Conservation (phyloP, 2,797 vertebrate species). For the Cryptoprocta ferox region DNA sequence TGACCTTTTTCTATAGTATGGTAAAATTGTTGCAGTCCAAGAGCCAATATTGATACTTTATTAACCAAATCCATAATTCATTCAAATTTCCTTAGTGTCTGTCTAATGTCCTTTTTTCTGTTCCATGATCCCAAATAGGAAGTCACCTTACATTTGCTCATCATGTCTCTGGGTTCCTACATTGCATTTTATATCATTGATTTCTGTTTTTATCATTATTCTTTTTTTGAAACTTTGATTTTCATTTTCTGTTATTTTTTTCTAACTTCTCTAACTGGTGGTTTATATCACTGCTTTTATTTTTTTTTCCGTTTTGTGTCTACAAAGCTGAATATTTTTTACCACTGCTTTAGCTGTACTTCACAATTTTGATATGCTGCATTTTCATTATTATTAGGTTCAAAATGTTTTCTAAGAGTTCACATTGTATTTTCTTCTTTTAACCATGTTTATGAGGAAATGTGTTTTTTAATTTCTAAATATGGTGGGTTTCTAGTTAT, state of each 20-base stretch:
- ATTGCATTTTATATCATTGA: not conserved
- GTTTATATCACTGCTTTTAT: not conserved
- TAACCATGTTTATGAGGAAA: not conserved
- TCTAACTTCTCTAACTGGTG: not conserved
- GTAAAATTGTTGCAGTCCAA: not conserved
- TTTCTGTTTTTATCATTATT: not conserved
- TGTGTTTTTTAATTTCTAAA: not conserved
- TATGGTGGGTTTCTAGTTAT: not conserved
- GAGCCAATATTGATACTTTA: not conserved
- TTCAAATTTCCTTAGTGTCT: not conserved
- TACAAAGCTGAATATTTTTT: not conserved
- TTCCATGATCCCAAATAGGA: not conserved
- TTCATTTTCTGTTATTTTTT: not conserved
- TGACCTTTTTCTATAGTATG: not conserved
- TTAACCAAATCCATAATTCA: not conserved
- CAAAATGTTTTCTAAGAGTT: not conserved
- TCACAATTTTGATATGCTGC: not conserved
- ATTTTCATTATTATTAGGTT: not conserved
- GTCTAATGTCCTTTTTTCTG: not conserved
- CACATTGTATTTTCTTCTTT: not conserved
- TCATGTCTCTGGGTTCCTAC: not conserved
- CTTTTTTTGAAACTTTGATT: not conserved
- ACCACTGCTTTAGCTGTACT: not conserved
- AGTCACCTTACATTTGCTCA: not conserved
- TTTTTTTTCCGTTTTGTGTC: not conserved